Conservation (phyloP, 2,888 invertebrate genomes). For the Gymnosoma rotundatum region DNA sequence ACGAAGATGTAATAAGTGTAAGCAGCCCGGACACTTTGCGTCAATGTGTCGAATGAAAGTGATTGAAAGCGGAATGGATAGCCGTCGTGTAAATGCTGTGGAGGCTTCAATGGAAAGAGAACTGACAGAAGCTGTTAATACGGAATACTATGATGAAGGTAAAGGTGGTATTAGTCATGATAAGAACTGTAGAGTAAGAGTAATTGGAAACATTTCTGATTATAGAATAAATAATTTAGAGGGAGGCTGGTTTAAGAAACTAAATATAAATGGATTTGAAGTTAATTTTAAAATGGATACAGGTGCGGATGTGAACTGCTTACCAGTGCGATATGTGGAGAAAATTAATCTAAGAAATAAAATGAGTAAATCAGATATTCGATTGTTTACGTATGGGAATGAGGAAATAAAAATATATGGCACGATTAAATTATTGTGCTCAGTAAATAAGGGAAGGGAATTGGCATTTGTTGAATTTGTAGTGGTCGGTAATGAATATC, state of each 20-base stretch:
- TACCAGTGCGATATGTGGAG: too few relatives aligned
- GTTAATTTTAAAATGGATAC: conserved; percentile 16
- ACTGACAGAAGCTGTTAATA: too few relatives aligned
- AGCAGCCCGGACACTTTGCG: conserved; percentile 5
- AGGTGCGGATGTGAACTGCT: conserved; percentile 28
- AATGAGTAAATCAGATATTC: too few relatives aligned
- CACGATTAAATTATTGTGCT: conserved; percentile 1
- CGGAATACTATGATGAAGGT: conserved; percentile 22
- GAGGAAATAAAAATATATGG: conserved; percentile 8
- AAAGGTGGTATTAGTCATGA: background rate
- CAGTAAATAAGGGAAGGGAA: background rate
- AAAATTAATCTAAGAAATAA: too few relatives aligned
- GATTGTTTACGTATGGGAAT: too few relatives aligned
- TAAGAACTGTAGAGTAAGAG: conserved; percentile 3
- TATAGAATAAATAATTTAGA: conserved; percentile 17
- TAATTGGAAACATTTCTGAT: conserved; percentile 29
- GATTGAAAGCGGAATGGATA: background rate
- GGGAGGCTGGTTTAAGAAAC: conserved; percentile 19
- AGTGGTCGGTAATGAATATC: conserved; percentile 7
- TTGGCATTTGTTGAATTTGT: conserved; percentile 3
- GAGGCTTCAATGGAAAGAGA: background rate
- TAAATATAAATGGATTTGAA: background rate
- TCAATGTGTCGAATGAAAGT: conserved; percentile 16
- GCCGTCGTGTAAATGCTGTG: background rate
- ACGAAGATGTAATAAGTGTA: conserved; percentile 3